Evolutionary conservation across 2,888 invertebrate species (phyloP), one percentile per base, ranked within the genome.

Genomic region (Idaea straminata): DNA sequence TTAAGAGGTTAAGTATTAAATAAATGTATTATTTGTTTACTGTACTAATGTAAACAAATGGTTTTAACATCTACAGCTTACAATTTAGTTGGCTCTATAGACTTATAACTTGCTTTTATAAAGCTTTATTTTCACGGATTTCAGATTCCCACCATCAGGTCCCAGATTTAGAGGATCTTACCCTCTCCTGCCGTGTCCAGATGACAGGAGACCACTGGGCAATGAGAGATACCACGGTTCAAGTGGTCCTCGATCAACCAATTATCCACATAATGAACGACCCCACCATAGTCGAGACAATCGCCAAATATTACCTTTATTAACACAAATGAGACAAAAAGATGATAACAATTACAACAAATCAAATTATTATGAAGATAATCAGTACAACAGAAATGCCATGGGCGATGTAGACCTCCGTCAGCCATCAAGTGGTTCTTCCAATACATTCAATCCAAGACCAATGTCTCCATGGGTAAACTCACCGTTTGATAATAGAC

Each of bases 341-440:
- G 80, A 80, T 35, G 75, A 72, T 62, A 77, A 72, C 63, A 71
- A 68, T 71, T 72, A 71, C 65, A 71, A 67, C 59, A 72, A 79
- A 15, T 38, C 69, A 7, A 72, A 70, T 57, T 76, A 64, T 69
- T 83, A 82, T 74, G 75, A 81, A 15, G 77, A 79, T 57, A 64
- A 66, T 34, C 64, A 72, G 58, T 79, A 66, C 69, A 81, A 77
- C 69, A 68, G 85, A 16, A 91, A 89, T 69, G 87, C 80, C 69
- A 84, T 89, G 84, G 89, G 91, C 16, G 90, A 92, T 80, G 69
- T 90, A 15, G 91, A 91, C 72, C 85, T 85, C 25, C 77, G 89
- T 16, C 84, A 82, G 66, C 62, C 69, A 36, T 62, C 67, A 15
- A 74, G 67, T 16, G 15, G 62, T 59, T 61, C 68, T 6, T 74